Base-by-base conservation (phyloP, 1,140 invertebrate species). In the Nylanderia fulva region DNA sequence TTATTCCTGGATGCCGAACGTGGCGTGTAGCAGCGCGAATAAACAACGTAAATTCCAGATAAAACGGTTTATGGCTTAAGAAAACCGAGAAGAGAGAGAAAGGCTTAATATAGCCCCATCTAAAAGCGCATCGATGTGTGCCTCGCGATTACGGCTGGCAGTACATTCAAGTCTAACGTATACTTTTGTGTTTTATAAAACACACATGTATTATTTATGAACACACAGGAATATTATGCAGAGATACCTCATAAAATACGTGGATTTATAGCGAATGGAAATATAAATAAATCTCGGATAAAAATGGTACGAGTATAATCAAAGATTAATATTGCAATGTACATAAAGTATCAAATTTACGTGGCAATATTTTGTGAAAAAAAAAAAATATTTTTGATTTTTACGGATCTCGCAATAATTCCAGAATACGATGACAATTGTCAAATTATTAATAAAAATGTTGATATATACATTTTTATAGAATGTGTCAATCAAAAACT, bases 21-120 rank as follows among this genome's bases (percentile, higher is more conserved):
- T 6, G 15, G 21, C 18, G 15, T n/a, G 9, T 33, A 79, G 21
- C 42, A 7, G n/a, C 39, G 54, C 56, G 24, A 68, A 71, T 71
- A 24, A 71, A 80, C 24, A 79, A 66, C 33, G 27, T 60, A 18
- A 71, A 72, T 72, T 45, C 13, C 9, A 5, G 77, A 80, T 69
- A 29, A 42, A 80, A 80, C 11, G 63, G 29, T 80, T 29, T 27
- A 56, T 21, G 52, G 2, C n/a, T n/a, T 54, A 13, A 33, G 18
- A 54, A 54, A 48, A 48, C 24, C 24, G 18, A 3, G 27, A 52
- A 52, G 6, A 29, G 11, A 29, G 11, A 24, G 61, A 36, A 2
- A 18, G n/a, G 21, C 42, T 77, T 18, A 36, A 52, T 63, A 11
- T 24, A 68, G 27, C 15, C 8, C 8, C 24, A n/a, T 13, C 6